A percentile compares a stretch with the other conserved stretches of the same genome.
Evolutionary conservation across 2,797 vertebrate species (phyloP).

Genomic region (Notoglanidium macrostoma): DNA sequence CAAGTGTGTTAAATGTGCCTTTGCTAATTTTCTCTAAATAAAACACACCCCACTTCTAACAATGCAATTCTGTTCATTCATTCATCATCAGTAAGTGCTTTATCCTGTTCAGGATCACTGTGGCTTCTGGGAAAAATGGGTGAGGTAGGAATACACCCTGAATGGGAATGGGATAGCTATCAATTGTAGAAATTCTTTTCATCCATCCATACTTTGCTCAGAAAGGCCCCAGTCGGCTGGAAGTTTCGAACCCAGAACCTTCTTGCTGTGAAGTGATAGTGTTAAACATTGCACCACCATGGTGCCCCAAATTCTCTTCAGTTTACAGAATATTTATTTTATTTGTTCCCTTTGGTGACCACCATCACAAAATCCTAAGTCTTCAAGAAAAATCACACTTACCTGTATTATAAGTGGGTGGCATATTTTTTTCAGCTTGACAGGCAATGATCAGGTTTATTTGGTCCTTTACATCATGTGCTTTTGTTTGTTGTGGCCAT

Average conservation of each 20-base stretch:
- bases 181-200: not conserved
- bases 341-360: not conserved
- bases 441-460: not conserved
- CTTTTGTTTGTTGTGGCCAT: not conserved
- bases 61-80: not conserved
- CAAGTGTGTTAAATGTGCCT: conserved; percentile 15
- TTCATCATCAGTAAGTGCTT: not conserved
- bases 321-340: not conserved
- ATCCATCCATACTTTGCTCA: too few species aligned
- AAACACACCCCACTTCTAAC: not conserved
- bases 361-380: not conserved
- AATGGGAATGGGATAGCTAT: not conserved
- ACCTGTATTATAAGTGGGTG: not conserved
- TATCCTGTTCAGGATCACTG: not conserved
- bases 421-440: not conserved
- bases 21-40: conserved; percentile 15
- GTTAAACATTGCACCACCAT: too few species aligned
- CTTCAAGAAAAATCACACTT: not conserved
- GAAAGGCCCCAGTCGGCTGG: too few species aligned
- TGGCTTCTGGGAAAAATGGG: not conserved
- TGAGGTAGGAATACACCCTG: not conserved
- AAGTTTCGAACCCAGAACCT: too few species aligned
- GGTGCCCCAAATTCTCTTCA: not conserved
- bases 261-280: too few species aligned
- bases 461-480: not conserved